Evolutionary conservation across 2,797 vertebrate species (phyloP), one percentile per base, ranked within the genome.

Genomic region (Gymnoscopelus braueri): DNA sequence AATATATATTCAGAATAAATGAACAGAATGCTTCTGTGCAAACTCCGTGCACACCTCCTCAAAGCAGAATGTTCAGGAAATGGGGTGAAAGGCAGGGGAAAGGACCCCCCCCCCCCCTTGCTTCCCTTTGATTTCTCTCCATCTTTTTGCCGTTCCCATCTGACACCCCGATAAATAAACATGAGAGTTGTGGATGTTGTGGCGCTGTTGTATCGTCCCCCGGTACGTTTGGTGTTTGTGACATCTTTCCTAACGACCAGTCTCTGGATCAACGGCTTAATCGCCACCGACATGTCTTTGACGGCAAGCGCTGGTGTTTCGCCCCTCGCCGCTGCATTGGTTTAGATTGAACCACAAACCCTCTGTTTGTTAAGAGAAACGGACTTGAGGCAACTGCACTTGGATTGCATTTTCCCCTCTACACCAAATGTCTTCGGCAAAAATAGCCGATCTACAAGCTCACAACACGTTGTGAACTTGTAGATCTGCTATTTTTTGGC

Each of bases 131-230:
- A 91, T 89, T 87, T 75, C 63, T 79, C 71, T 68, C 66, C 19
- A 52, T 70, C 70, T 80, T 77, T 35, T 60, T 85, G 39, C 85
- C 81, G 86, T 84, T 81, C 83, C 72, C 72, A 87, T 87, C 78
- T 84, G 78, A 90, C 85, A 83, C 85, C 78, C 78, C 71, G 75
- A 87, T 91, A 88, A 88, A 91, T 88, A 92, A 89, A 90, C 87
- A 92, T 90, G 85, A 89, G 78, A 63, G 68, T 78, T 50, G 39
- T 44, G 35, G 35, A 1, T 6, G 39, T 44, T 9, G 39, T 44
- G 39, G 39, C 8, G 39, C 39, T 2, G 39, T 10, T 44, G 8
- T 7, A 44, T 8, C 39, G 39, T 44, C 49, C 70, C 76, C 61
- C 26, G 52, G 8, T 77, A 10, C 39, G 9, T 77, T 77, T 70